These are phyloP conservation scores for Drosophila nannoptera DNA, from an alignment of 1,140 invertebrate species.

Conservation along the genomic window DNA sequence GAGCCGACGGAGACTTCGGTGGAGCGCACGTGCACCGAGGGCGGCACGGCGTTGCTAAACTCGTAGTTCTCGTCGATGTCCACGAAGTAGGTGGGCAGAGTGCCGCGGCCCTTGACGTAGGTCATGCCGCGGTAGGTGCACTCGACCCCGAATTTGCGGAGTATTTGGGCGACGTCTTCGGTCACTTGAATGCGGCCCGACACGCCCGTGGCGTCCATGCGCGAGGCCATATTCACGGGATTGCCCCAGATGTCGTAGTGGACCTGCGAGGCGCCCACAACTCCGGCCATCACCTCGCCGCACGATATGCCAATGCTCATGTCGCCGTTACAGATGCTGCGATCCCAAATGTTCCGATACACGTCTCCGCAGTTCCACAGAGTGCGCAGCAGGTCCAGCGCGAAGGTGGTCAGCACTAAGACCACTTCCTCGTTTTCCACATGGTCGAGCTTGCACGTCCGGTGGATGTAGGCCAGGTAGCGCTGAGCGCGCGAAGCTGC, in stretches of 20 bases:
- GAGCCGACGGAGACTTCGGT: too few relatives aligned
- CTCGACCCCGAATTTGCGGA: conserved; percentile 78
- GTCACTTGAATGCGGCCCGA: conserved; percentile 89
- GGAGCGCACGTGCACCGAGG: too few relatives aligned
- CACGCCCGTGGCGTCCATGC: conserved; percentile 92
- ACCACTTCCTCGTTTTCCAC: conserved; percentile 41
- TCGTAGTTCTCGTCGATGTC: conserved; percentile 8
- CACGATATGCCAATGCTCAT: conserved; percentile 84
- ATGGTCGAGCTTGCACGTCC: background rate
- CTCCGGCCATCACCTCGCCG: conserved; percentile 92
- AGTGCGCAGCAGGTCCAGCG: conserved; percentile 51
- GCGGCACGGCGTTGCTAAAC: background rate
- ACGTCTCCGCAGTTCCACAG: conserved; percentile 26
- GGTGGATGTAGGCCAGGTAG: background rate
- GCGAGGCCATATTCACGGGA: conserved; percentile 95
- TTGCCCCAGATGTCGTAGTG: conserved; percentile 94
- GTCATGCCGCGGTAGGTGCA: conserved; percentile 32
- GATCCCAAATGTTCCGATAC: conserved; percentile 9
- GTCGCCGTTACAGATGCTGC: background rate
- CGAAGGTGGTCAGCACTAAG: conserved; percentile 51
- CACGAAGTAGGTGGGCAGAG: conserved; percentile 32
- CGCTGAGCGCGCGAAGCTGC: background rate
- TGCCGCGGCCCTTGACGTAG: conserved; percentile 29
- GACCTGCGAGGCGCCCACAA: conserved; percentile 93
- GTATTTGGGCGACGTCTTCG: conserved; percentile 84